Evolutionary conservation across 2,797 vertebrate species (phyloP).

Genomic region (Hippoglossus hippoglossus): DNA sequence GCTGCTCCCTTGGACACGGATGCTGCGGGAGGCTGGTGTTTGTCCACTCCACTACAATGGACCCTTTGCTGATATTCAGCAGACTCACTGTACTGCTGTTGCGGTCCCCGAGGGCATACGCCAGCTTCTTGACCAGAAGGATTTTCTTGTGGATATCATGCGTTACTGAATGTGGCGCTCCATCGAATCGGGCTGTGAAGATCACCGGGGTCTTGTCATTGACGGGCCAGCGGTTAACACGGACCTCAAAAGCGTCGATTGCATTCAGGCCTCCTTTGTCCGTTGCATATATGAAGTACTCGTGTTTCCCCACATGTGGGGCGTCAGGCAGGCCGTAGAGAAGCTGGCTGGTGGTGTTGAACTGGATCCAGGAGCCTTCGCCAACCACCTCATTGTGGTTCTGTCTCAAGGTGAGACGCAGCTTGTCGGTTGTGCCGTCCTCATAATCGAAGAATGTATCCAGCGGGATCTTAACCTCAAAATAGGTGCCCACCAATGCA

Average conservation of each 20-base stretch:
- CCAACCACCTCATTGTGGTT: conserved; percentile 89
- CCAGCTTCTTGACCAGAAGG: conserved; percentile 92
- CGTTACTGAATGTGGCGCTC: conserved; percentile 86
- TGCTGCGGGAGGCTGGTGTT: conserved; percentile 92
- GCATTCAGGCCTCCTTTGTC: conserved; percentile 93
- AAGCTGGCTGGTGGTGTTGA: conserved; percentile 97
- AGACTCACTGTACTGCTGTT: conserved; percentile 95
- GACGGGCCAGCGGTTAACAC: conserved; percentile 88
- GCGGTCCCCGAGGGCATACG: conserved; percentile 90
- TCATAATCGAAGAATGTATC: conserved; percentile 97
- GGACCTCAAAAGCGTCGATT: conserved; percentile 95
- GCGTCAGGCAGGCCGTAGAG: conserved; percentile 93
- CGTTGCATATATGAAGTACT: conserved; percentile 96
- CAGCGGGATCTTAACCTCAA: conserved; percentile 96
- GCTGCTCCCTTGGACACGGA: conserved; percentile 93
- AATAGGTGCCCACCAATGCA: conserved; percentile 94
- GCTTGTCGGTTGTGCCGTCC: conserved; percentile 96
- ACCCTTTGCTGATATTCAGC: conserved; percentile 91
- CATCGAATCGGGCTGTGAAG: conserved; percentile 90
- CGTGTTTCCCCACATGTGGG: conserved; percentile 90
- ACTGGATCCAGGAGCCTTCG: conserved; percentile 95
- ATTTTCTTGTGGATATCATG: conserved; percentile 95
- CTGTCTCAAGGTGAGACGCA: conserved; percentile 91
- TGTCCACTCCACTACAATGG: conserved; percentile 95
- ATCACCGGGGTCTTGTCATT: conserved; percentile 89